Conservation (phyloP, 2,797 vertebrate genomes). For the Pithecia hirsuta region DNA sequence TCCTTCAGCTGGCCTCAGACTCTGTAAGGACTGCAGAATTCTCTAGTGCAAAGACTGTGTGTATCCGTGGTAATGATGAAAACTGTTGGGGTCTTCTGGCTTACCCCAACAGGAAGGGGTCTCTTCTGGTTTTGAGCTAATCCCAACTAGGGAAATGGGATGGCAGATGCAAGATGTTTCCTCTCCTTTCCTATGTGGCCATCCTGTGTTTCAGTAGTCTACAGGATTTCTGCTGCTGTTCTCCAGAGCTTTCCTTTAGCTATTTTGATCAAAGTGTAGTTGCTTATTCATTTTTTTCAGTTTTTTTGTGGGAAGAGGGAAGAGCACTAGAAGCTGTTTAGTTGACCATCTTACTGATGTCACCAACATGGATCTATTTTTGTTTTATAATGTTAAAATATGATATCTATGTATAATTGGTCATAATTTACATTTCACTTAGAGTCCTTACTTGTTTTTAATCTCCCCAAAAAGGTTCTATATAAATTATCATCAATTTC, state of each 20-base stretch:
- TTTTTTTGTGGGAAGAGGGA: neutral
- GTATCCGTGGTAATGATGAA: fast-evolving
- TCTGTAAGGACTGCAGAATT: neutral
- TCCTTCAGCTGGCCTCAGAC: neutral
- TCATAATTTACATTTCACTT: neutral
- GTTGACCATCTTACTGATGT: neutral
- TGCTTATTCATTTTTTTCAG: neutral
- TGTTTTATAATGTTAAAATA: neutral
- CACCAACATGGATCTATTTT: neutral
- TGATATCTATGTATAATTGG: neutral
- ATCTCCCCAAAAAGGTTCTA: neutral
- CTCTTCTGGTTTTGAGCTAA: neutral
- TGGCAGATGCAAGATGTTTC: too few relatives aligned
- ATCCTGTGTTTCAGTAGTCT: neutral
- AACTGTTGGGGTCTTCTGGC: neutral
- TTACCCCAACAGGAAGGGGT: neutral
- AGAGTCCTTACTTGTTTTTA: neutral
- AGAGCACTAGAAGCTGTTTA: neutral
- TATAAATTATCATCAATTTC: neutral
- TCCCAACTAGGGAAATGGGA: neutral
- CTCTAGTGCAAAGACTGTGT: neutral
- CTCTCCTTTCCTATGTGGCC: neutral
- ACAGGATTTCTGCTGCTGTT: neutral
- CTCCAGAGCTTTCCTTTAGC: neutral
- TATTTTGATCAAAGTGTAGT: neutral